Evolutionary conservation across 1,140 invertebrate genomes (phyloP).

Genomic region (Atta colombica): DNA sequence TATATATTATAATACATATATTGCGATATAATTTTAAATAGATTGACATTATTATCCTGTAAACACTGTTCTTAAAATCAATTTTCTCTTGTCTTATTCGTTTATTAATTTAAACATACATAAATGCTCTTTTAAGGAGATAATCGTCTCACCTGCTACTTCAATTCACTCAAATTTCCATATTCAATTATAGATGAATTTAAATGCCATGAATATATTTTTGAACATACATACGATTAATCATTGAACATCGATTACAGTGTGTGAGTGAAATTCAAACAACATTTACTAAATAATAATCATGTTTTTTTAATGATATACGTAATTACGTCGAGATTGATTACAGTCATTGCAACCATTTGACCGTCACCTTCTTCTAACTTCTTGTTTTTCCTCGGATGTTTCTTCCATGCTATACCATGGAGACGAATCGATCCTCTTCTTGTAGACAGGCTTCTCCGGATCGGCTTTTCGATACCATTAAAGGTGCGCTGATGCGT

Average conservation of each 20-base stretch:
- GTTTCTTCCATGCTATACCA: conserved; percentile 32
- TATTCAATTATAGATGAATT: neutral
- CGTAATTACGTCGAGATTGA: conserved; percentile 5
- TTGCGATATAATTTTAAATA: neutral
- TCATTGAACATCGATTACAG: neutral
- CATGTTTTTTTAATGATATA: conserved; percentile 13
- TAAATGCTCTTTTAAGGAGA: neutral
- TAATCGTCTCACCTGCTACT: neutral
- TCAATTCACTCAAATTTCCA: neutral
- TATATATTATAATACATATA: neutral
- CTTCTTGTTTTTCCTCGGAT: conserved; percentile 18
- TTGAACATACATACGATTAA: neutral
- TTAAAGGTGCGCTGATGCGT: conserved; percentile 44
- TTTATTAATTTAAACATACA: neutral
- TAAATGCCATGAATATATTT: neutral
- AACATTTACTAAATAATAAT: neutral
- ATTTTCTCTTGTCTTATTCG: neutral
- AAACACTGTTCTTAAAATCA: neutral
- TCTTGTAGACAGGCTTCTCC: conserved; percentile 39
- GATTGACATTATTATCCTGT: neutral
- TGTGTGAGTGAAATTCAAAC: neutral
- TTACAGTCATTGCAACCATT: conserved; percentile 11
- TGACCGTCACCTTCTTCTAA: conserved; percentile 42
- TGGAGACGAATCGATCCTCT: conserved; percentile 34
- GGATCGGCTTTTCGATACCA: conserved; percentile 50